Evolutionary conservation across 53 echinoderm and acorn worm species (phyloP), one percentile per base, ranked within the genome.

Genomic region (Holothuria leucospilota): DNA sequence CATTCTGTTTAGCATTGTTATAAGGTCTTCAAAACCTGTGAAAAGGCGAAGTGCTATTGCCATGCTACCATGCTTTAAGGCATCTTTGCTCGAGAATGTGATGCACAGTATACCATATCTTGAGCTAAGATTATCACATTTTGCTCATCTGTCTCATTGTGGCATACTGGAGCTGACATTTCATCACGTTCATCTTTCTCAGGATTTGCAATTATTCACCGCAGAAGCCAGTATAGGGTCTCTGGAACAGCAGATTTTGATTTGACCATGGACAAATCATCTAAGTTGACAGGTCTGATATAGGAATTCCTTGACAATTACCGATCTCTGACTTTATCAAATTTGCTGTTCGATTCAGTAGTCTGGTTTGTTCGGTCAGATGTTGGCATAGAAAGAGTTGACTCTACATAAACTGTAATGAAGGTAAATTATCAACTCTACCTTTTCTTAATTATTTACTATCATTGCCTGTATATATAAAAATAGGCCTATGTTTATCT

Each of bases 11-110:
- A 34, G 34, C 34, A 34, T 82, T 20, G 82, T 70, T 21, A 88
- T 46, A 9, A 88, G 72, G 12, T 88, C 58, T 62, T 82, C 60
- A 16, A 82, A 83, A 29, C 88, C 82, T 34, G 88, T 88, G 68
- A 85, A 78, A 52, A 85, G 84, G 41, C 78, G 77, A 24, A 85
- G 24, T 62, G 82, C 70, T 39, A 78, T 77, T 49, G 38, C 77
- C 40, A 71, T 58, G 73, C 59, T 63, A 38, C 63, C 64, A 41
- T 78, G 77, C 29, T 78, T 87, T n/a, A n/a, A 15, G 87, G 78
- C 87, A 78, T 87, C 62, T 86, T 86, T 27, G 23, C 29, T 28
- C 29, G 62, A 74, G 60, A 28, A 58, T 86, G 86, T n/a, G 71
- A 86, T 20, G 86, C 62, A 60, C 63, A 65, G n/a, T 65, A 18